Base-by-base conservation (phyloP, 2,888 invertebrate genomes). In the Heliconius aoede region DNA sequence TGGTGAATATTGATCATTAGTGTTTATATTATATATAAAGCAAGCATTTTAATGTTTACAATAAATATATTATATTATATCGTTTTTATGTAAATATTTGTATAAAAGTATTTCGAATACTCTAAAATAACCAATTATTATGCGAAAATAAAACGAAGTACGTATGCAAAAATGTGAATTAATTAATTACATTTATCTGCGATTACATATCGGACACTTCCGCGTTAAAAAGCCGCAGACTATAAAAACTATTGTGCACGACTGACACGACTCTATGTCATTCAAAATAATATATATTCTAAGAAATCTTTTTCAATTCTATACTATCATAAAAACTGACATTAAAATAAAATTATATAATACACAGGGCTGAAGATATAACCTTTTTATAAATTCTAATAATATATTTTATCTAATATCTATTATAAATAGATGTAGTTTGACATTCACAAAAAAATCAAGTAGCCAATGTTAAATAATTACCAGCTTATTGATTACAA, bases 211-310 rank as follows among this genome's bases (percentile, higher is more conserved):
- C 62, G 62, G 32, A 32, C 32, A 64, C n/a, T 64, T 64, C 62
- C 62, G 62, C 9, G n/a, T 64, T n/a, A 64, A 32, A 32, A 64
- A 30, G 21, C 62, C 30, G 32, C 21, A 30, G 62, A 64, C 32
- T 64, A 64, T 64, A 64, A 64, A 64, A 64, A 64, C n/a, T 64
- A 32, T 64, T 11, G n/a, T 32, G 32, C 62, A 64, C 62, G 32
- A 21, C n/a, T 36, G 36, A 36, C 36, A 36, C 36, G 36, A 36
- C 11, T 32, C 32, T 32, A 36, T 64, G 32, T n/a, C n/a, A 30
- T 62, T 62, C 1, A 30, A 62, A 62, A 9, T n/a, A n/a, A n/a
- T n/a, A n/a, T 62, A 62, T 60, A 32, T 64, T 64, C 32, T 64
- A 64, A 64, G 1, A 62, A 62, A 21, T 30, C 3, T 62, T 21